Conservation (phyloP, 2,888 invertebrate species). For the Drosophila infuscata region DNA sequence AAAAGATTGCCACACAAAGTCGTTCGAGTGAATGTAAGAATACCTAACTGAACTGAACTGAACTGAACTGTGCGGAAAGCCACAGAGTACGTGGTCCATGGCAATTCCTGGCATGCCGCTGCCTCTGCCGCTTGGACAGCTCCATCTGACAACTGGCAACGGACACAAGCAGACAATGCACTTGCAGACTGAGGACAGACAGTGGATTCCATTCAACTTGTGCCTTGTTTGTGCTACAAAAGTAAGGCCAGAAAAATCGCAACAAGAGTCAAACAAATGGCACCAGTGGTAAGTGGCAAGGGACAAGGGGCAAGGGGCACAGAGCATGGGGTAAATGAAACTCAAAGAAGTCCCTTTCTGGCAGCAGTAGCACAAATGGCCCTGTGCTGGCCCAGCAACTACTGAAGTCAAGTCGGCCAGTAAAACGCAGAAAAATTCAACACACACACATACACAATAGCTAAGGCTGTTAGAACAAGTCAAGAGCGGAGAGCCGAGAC, state of each 20-base stretch:
- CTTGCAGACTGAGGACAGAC: constrained; percentile 51
- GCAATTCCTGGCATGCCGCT: constrained; percentile 13
- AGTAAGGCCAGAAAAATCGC: constrained; percentile 31
- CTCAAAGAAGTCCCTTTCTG: constrained; percentile 10
- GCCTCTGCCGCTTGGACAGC: constrained; percentile 1
- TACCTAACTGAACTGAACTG: constrained; percentile 11
- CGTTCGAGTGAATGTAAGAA: constrained; percentile 35
- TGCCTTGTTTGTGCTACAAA: constrained; percentile 31
- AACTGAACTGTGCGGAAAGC: constrained; percentile 23
- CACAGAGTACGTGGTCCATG: constrained; percentile 32
- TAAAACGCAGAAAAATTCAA: constrained; percentile 35
- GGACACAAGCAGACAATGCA: constrained; percentile 21
- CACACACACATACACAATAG: background rate
- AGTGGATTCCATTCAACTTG: constrained; percentile 46
- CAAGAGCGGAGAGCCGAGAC: background rate
- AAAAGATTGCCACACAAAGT: constrained; percentile 17
- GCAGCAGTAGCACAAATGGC: constrained; percentile 38
- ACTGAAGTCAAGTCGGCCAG: constrained; percentile 33
- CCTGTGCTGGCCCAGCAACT: constrained; percentile 22
- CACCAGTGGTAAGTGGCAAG: background rate
- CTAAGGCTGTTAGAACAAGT: background rate
- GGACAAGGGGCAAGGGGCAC: background rate
- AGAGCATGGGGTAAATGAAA: background rate
- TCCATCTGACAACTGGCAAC: constrained; percentile 4
- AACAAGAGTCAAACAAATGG: constrained; percentile 54